Evolutionary conservation across 2,888 invertebrate species (phyloP).

Genomic region (Eristalis intricaria): DNA sequence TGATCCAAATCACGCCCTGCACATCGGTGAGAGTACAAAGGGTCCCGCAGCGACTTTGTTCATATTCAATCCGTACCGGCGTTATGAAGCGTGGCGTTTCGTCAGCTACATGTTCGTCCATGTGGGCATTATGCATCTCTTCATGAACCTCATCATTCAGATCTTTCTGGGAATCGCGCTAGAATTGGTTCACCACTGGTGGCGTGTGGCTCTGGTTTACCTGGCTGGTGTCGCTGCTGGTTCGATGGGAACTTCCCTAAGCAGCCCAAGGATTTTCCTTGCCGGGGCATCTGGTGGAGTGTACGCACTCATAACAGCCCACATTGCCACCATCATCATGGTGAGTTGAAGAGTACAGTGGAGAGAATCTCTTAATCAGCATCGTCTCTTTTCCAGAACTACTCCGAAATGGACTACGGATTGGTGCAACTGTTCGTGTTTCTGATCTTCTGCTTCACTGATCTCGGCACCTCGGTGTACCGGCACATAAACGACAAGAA

Average conservation of each 20-base stretch:
- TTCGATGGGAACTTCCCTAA: constrained; percentile 90
- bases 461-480: constrained; percentile 95
- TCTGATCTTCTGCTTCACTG: constrained; percentile 89
- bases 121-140: constrained; percentile 92
- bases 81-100: constrained; percentile 96
- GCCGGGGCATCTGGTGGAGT: constrained; percentile 98
- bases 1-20: constrained; percentile 78
- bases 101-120: constrained; percentile 98
- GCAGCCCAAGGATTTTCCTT: constrained; percentile 89
- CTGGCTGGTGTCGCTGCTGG: constrained; percentile 92
- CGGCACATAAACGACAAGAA: constrained; percentile 88
- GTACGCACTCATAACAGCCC: constrained; percentile 96
- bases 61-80: constrained; percentile 93
- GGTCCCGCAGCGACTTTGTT: constrained; percentile 91
- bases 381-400: constrained; percentile 86
- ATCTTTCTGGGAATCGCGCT: constrained; percentile 95
- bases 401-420: constrained; percentile 98
- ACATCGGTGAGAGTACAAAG: constrained; percentile 82
- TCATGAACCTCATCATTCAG: constrained; percentile 95
- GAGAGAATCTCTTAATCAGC: too few relatives aligned
- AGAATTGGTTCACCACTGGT: constrained; percentile 98
- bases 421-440: constrained; percentile 92
- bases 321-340: constrained; percentile 95
- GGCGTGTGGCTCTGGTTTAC: constrained; percentile 93
- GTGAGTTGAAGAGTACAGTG: constrained; percentile 70